Evolutionary conservation across 2,797 vertebrate genomes (phyloP).

Genomic region (Phrynocephalus guinanensis): DNA sequence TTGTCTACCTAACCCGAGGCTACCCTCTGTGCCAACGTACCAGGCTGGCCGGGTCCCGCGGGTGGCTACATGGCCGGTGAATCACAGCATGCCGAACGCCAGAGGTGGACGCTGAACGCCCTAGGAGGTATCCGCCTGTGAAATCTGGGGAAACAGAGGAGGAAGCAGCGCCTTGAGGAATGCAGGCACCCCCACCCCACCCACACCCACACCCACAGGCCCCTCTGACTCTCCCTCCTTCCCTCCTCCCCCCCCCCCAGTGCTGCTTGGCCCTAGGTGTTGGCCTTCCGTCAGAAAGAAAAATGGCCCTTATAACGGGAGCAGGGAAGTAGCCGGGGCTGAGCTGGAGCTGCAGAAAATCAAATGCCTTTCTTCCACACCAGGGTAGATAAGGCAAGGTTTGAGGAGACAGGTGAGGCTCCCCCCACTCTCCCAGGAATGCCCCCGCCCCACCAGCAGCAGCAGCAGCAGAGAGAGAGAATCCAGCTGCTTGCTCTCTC

Average conservation of each 20-base stretch:
- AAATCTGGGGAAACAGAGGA: conserved; percentile 79
- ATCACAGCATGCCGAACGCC: conserved; percentile 86
- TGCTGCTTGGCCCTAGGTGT: neutral
- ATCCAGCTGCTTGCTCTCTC: too few relatives aligned
- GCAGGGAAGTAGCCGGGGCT: too few relatives aligned
- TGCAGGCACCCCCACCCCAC: too few relatives aligned
- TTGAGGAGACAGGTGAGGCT: neutral
- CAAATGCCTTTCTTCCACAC: too few relatives aligned
- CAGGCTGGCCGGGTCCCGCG: conserved; percentile 85
- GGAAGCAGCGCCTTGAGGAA: neutral
- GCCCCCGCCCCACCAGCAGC: too few relatives aligned
- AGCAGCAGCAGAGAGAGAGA: too few relatives aligned
- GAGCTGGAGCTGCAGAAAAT: too few relatives aligned
- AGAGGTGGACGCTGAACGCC: conserved; percentile 92
- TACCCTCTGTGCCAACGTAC: conserved; percentile 65
- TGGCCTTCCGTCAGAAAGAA: neutral
- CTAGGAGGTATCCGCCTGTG: conserved; percentile 84
- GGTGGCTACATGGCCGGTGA: conserved; percentile 88
- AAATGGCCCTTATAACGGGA: too few relatives aligned
- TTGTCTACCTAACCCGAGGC: too few relatives aligned
- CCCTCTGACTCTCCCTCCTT: neutral
- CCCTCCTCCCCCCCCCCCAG: neutral
- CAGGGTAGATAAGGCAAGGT: too few relatives aligned
- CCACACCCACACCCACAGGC: too few relatives aligned
- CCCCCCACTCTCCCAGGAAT: too few relatives aligned